phyloP scores from a whole-genome alignment of 2,797 vertebrate species.

The Mormyrus proboscirostris region DNA sequence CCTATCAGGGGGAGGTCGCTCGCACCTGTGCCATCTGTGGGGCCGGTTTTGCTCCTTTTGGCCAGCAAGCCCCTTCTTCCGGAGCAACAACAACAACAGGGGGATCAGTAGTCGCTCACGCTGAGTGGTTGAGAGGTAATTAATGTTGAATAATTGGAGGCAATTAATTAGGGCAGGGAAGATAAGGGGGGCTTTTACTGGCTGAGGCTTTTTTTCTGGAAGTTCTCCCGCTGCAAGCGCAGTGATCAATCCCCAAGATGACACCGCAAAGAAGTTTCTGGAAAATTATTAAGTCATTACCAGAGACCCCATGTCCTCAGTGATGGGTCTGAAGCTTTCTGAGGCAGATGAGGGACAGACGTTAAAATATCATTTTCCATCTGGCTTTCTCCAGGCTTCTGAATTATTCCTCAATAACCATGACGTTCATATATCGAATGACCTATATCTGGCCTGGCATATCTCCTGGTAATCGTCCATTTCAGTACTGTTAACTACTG shows the following conservation, averaged over 20 bases:
- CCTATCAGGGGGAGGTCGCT: neutral
- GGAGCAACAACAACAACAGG: neutral
- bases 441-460: neutral
- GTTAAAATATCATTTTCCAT: slow-evolving; percentile 9
- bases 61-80: neutral
- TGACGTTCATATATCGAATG: neutral
- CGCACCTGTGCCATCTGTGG: neutral
- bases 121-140: slow-evolving; percentile 24
- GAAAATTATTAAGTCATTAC: slow-evolving; percentile 8
- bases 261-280: neutral
- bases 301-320: neutral
- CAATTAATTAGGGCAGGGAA: slow-evolving; percentile 23
- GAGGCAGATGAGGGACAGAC: neutral
- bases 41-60: slow-evolving; percentile 4
- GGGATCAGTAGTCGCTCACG: neutral
- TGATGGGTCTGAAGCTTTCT: slow-evolving; percentile 3
- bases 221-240: neutral
- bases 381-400: neutral
- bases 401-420: neutral
- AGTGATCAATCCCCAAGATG: neutral
- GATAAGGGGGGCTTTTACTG: slow-evolving; percentile 15
- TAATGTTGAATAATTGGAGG: slow-evolving; percentile 27
- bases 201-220: neutral
- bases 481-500: neutral
- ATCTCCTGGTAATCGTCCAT: neutral